phyloP scores from a whole-genome alignment of 53 echinoderm and acorn worm genomes.

The Hippasteria phrygiana region DNA sequence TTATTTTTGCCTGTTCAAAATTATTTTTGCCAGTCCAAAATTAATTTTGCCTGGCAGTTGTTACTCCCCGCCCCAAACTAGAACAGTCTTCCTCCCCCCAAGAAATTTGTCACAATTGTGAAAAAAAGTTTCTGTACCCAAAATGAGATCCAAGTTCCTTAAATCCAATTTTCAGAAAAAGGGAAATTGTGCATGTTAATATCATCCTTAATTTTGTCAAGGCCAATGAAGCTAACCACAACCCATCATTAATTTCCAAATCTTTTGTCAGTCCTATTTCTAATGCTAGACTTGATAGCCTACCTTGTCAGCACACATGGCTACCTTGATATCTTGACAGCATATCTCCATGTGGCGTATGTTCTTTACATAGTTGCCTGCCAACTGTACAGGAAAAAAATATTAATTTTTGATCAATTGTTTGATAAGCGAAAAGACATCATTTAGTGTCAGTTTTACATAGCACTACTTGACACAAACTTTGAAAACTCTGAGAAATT shows the following conservation, averaged over 20 bases:
- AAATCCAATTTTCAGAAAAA: too few species aligned
- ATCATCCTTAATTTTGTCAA: neutral
- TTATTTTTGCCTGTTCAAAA: too few species aligned
- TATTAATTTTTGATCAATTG: neutral
- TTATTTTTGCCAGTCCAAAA: too few species aligned
- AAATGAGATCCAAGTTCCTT: too few species aligned
- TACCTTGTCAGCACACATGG: constrained; percentile 99
- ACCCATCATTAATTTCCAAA: neutral
- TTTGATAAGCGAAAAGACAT: neutral
- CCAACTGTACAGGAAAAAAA: constrained; percentile 75
- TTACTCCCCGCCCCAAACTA: too few species aligned
- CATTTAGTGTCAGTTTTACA: neutral
- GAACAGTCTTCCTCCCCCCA: too few species aligned
- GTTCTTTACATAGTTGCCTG: constrained; percentile 98
- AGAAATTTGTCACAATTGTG: too few species aligned
- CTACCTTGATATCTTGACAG: constrained; percentile 97
- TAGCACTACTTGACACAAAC: too few species aligned
- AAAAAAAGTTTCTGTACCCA: too few species aligned
- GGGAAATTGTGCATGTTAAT: too few species aligned
- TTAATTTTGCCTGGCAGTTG: too few species aligned
- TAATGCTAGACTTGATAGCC: neutral
- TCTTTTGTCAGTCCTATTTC: neutral
- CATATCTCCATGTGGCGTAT: constrained; percentile 91
- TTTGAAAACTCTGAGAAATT: too few species aligned
- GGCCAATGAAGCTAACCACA: neutral